Conservation (phyloP, 2,113 vertebrate genomes). For the Chaenogobius annularis region DNA sequence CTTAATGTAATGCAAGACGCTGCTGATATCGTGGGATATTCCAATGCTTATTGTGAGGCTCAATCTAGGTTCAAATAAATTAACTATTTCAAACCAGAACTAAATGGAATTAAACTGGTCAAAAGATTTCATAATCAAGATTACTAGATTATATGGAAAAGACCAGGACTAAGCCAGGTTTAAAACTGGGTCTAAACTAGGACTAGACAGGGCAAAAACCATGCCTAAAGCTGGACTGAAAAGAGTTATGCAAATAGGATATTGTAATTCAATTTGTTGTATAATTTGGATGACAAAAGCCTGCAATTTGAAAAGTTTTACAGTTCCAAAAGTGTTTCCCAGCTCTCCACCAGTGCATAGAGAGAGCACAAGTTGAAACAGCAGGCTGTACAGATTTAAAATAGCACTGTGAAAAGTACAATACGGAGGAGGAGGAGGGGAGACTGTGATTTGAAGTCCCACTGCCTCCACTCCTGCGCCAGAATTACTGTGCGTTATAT, state of each 20-base stretch:
- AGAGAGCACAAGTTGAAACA: conserved; percentile 10
- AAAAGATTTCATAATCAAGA: no score
- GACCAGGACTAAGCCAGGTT: no score
- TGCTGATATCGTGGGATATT: no score
- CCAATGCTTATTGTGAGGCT: no score
- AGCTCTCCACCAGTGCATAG: conserved; percentile 1
- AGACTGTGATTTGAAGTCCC: conserved; percentile 13
- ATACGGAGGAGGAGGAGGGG: conserved; percentile 4
- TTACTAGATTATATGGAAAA: no score
- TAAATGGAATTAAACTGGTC: no score
- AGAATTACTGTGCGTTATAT: not conserved
- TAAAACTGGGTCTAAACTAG: no score
- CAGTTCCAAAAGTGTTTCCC: conserved; percentile 1
- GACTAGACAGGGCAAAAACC: no score
- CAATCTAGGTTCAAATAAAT: no score
- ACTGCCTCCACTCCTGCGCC: conserved; percentile 1
- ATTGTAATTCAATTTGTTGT: not conserved
- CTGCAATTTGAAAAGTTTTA: conserved; percentile 8
- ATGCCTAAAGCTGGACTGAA: not conserved
- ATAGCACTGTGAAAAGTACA: conserved; percentile 12
- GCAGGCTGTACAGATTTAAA: conserved; percentile 14
- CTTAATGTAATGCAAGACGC: no score
- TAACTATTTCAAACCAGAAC: no score
- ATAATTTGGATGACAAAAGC: not conserved
- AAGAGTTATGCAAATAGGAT: not conserved